Percentiles rank a stretch among this genome's conserved stretches.
These are phyloP conservation scores for Brachionus asplanchnoidis DNA, from an alignment of 1,140 invertebrate genomes.

Conservation along the genomic window DNA sequence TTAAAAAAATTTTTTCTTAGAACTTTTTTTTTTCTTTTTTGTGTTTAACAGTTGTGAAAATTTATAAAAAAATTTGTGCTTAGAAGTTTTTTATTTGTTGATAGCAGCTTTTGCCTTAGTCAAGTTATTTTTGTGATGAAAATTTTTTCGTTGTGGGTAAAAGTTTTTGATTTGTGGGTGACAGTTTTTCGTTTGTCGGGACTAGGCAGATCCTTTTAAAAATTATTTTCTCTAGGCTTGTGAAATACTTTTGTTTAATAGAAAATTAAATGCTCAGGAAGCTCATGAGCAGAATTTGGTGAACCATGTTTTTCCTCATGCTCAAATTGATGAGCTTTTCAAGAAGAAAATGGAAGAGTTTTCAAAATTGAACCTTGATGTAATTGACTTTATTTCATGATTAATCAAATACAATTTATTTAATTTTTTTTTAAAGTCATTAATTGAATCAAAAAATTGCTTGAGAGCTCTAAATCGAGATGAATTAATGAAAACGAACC, in stretches of 20 bases:
- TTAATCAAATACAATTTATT: neutral
- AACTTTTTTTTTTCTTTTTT: no score
- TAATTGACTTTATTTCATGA: constrained; percentile 30
- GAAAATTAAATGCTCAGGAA: constrained; percentile 71
- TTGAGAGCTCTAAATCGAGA: constrained; percentile 57
- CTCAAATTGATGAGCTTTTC: constrained; percentile 61
- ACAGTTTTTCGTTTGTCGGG: no score
- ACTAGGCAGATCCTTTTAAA: no score
- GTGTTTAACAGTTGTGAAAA: no score
- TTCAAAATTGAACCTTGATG: constrained; percentile 44
- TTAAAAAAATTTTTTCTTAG: no score
- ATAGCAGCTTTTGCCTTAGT: no score
- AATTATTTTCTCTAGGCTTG: constrained; percentile 61
- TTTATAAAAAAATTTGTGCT: no score
- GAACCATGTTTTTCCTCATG: constrained; percentile 64
- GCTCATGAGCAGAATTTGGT: constrained; percentile 69
- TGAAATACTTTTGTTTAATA: constrained; percentile 73
- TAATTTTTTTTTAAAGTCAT: constrained; percentile 52
- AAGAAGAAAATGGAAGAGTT: constrained; percentile 47
- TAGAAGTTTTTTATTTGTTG: no score
- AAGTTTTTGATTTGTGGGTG: no score
- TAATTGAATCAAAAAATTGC: constrained; percentile 61
- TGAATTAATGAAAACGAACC: constrained; percentile 60
- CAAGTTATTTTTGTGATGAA: no score
- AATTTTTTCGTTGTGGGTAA: no score